Base-by-base conservation (phyloP, 2,113 vertebrate species). In the Corynorhinus townsendii region DNA sequence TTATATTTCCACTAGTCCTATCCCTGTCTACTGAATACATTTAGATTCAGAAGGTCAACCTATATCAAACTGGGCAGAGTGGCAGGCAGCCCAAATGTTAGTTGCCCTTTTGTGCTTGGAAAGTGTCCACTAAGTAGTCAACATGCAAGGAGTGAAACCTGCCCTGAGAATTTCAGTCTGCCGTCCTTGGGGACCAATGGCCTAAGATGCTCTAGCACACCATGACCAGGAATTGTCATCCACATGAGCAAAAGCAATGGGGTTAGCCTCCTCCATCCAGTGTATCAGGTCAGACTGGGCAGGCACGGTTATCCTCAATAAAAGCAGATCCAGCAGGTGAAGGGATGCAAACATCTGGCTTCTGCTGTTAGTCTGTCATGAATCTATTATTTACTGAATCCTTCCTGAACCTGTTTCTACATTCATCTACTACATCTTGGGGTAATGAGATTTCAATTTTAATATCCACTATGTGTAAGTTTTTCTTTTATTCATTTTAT, bases 401-500 rank as follows among this genome's bases (percentile, higher is more conserved):
- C 28, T 16, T 72, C 45, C 38, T 81, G 26, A 68, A 24, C 11
- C 43, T 54, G 12, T 47, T 33, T 45, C 17, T 24, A 68, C 17
- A 6, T 59, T 52, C n/a, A 56, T 90, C 16, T 43, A 49, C 35
- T 81, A 35, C 4, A 30, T 43, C 11, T 84, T 68, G 16, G 35
- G 20, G 17, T 81, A 82, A 86, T 19, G 24, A 68, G 11, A 17
- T 77, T 79, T 89, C 7, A 26, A 10, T 47, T 52, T 84, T 83
- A 69, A 56, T 92, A 77, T 6, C 1, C 54, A 47, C 43, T 90
- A 2, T 40, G 3, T 26, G 2, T 35, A 79, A 38, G 7, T 38
- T 71, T 93, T 93, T 68, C 38, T 86, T 66, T 89, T 82, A 35
- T 91, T 91, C 8, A 11, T n/a, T 11, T 86, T 68, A 52, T 92